phyloP scores from a whole-genome alignment of 2,113 vertebrate species.

The Pyxicephalus adspersus region DNA sequence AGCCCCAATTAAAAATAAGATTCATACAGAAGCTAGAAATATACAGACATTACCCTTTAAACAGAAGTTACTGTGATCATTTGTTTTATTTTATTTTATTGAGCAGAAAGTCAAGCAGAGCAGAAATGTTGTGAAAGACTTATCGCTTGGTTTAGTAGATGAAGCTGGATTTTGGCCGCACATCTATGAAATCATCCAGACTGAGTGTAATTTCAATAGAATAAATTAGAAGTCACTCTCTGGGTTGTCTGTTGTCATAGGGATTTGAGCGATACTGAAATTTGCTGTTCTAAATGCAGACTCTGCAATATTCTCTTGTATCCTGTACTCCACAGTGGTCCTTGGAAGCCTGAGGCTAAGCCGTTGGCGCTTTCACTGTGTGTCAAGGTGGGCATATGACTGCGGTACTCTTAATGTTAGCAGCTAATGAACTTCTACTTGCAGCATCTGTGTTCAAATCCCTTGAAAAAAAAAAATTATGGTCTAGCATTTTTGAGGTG shows the following conservation, averaged over 20 bases:
- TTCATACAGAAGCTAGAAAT: background rate
- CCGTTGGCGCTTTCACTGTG: background rate
- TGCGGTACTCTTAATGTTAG: background rate
- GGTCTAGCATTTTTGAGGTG: background rate
- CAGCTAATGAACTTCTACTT: slow-evolving; percentile 2
- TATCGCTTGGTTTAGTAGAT: slow-evolving; percentile 24
- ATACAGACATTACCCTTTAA: background rate
- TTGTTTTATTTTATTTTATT: slow-evolving; percentile 1
- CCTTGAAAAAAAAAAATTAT: background rate
- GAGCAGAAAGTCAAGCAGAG: background rate
- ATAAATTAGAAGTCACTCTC: slow-evolving; percentile 17
- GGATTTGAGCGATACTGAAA: slow-evolving; percentile 7
- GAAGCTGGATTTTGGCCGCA: background rate
- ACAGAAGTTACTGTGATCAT: slow-evolving; percentile 1
- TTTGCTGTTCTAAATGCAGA: background rate
- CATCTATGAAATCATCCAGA: slow-evolving; percentile 17
- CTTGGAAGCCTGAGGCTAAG: slow-evolving; percentile 2
- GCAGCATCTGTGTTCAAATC: background rate
- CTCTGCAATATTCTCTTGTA: background rate
- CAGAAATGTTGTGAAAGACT: slow-evolving; percentile 20
- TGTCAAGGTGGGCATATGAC: slow-evolving; percentile 7
- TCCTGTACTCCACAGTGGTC: slow-evolving; percentile 5
- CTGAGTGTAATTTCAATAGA: slow-evolving; percentile 15
- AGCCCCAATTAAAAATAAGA: background rate
- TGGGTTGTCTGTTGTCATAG: slow-evolving; percentile 31